Base-by-base conservation (phyloP, 2,888 invertebrate genomes). In the Sepioteuthis lessoniana region DNA sequence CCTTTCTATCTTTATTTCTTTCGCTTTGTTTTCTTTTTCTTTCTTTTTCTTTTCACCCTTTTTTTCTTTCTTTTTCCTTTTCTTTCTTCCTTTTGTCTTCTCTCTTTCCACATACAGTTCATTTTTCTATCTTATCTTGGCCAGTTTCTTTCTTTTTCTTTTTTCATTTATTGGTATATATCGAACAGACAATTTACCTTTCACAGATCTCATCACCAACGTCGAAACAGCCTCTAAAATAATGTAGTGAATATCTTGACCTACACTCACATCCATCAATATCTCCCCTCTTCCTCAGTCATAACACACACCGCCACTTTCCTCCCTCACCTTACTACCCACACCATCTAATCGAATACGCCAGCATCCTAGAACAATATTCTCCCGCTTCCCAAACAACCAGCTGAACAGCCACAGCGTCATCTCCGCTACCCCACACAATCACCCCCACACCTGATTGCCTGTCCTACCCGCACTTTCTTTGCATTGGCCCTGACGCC, bases 141-240 rank as follows among this genome's bases (percentile, higher is more conserved):
- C 19, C 25, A n/a, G n/a, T 76, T 35, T 55, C 13, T 35, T 10
- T 76, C 4, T n/a, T 76, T 76, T n/a, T 76, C 13, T 35, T 76
- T 42, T 42, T 42, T 42, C 42, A 5, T 42, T 35, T 35, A n/a
- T 76, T 35, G 76, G n/a, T 76, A n/a, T 76, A n/a, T 76, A 76
- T 76, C 16, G 76, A 76, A 76, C n/a, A 76, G 76, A 76, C 76
- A 76, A 76, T 76, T 76, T 76, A 76, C 76, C 76, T 76, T n/a
- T 76, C 76, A 76, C 76, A 76, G 76, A 76, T 76, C 76, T 76
- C 76, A 76, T 76, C 76, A 76, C 76, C n/a, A 76, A n/a, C 76
- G 76, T 35, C n/a, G 76, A 76, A 76, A 76, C 76, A n/a, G 76
- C n/a, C 76, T 76, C 76, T 76, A 76, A 76, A 76, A 76, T 76